Conservation (phyloP, 2,888 invertebrate species). For the Dysmachus trigonus region DNA sequence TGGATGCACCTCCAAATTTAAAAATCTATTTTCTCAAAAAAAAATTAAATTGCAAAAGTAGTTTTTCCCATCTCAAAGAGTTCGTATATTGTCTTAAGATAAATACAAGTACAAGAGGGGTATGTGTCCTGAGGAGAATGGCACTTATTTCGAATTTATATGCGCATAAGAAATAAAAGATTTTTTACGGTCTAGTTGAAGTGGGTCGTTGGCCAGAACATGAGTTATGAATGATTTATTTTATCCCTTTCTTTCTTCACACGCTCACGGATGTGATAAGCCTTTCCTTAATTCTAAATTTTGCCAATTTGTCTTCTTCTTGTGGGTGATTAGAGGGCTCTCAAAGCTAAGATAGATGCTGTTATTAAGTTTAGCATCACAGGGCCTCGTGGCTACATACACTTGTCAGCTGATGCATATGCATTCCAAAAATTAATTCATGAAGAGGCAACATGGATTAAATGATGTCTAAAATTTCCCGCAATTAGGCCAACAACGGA, state of each 20-base stretch:
- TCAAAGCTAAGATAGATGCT: neutral
- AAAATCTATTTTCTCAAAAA: neutral
- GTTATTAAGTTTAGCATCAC: neutral
- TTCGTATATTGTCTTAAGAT: neutral
- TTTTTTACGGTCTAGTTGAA: neutral
- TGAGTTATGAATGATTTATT: neutral
- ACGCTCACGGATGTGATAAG: neutral
- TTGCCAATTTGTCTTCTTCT: neutral
- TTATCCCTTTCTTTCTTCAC: neutral
- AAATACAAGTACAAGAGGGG: neutral
- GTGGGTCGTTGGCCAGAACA: neutral
- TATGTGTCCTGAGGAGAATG: neutral
- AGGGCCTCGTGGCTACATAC: neutral
- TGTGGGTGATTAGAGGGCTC: neutral
- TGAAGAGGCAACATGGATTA: neutral
- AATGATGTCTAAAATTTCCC: neutral
- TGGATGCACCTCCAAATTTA: conserved; percentile 11
- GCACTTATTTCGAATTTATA: neutral
- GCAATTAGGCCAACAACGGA: neutral
- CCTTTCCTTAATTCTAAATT: neutral
- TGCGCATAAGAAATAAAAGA: neutral
- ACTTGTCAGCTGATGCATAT: neutral
- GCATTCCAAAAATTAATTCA: conserved; percentile 17
- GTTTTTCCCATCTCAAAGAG: neutral
- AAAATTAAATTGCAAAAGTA: neutral